Percentiles rank a stretch among this genome's conserved stretches.
These are phyloP conservation scores for Hirtodrosophila cameraria DNA, from an alignment of 2,888 invertebrate species.

Conservation along the genomic window DNA sequence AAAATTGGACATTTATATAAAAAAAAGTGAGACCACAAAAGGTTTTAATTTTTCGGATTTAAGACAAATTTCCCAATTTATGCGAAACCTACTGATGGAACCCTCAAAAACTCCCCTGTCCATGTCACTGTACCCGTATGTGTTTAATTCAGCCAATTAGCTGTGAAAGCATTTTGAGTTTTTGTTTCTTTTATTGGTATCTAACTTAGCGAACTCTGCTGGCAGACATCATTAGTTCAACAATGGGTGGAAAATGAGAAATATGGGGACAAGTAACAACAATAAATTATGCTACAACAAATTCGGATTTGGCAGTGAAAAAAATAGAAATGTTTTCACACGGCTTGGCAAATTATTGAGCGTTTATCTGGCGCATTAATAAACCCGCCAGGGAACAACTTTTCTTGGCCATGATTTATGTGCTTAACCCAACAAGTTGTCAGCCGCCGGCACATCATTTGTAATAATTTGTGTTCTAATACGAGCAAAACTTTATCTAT, in stretches of 20 bases:
- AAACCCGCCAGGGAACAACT: constrained; percentile 27
- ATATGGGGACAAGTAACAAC: too few species aligned
- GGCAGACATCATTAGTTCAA: constrained; percentile 41
- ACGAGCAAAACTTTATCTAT: constrained; percentile 44
- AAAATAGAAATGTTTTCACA: constrained; percentile 10
- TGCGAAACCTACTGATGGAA: too few species aligned
- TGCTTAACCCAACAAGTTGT: constrained; percentile 46
- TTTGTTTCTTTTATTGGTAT: constrained; percentile 20
- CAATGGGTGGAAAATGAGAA: too few species aligned
- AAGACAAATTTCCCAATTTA: too few species aligned
- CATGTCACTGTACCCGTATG: too few species aligned
- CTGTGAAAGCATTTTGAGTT: constrained; percentile 15
- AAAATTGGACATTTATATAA: too few species aligned
- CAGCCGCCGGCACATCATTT: constrained; percentile 70
- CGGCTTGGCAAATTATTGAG: constrained; percentile 59
- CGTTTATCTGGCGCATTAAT: constrained; percentile 67
- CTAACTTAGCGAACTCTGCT: constrained; percentile 31
- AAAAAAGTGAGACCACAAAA: too few species aligned
- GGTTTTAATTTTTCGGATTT: too few species aligned
- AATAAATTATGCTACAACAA: constrained; percentile 30
- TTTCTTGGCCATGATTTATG: constrained; percentile 66
- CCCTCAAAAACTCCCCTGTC: too few species aligned
- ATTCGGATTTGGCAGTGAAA: constrained; percentile 3
- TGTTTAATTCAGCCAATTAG: constrained; percentile 45
- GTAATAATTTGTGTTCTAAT: constrained; percentile 73